Evolutionary conservation across 2,888 invertebrate species (phyloP), one percentile per base, ranked within the genome.

Genomic region (Galeopsomyia nigrocyanea): DNA sequence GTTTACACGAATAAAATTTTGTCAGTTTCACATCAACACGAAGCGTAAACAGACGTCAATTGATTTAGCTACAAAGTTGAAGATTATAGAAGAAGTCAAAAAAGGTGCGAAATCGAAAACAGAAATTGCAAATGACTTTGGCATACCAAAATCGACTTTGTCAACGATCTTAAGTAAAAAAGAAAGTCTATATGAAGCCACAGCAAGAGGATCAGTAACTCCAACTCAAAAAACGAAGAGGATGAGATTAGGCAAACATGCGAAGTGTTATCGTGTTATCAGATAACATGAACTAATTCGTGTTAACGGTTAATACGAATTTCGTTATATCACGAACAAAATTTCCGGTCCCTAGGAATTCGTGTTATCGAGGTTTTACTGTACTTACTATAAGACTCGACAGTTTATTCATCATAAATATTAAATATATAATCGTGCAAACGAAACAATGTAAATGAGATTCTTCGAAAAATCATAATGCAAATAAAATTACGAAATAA

Each of bases 61-160:
- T 7, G 16, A n/a, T 53, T 53, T 53, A 53, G 55, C 7, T 13
- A 53, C 10, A 7, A 53, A 53, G 16, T 13, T 9, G n/a, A n/a
- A 53, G 16, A 53, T 53, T 53, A n/a, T 53, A 7, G 19, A n/a
- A 6, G 55, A 9, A 53, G 55, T 53, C 7, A n/a, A 53, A 9
- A 53, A 53, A 53, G 19, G 19, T 53, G 17, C 14, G 9, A 26
- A 19, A 58, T 16, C 22, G 6, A 58, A 58, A 58, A 22, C 31
- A 14, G 21, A 14, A 58, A 58, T 58, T 26, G 21, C 31, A 26
- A 22, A 22, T n/a, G 22, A 22, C 6, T 19, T 58, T 58, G 39
- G 17, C 7, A 58, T 58, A 9, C 22, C 22, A 31, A 58, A 58
- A n/a, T 58, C 58, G 21, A 58, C 58, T n/a, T 58, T 58, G 17